Base-by-base conservation (phyloP, 1,140 invertebrate genomes). In the Psilanteris sp. region DNA sequence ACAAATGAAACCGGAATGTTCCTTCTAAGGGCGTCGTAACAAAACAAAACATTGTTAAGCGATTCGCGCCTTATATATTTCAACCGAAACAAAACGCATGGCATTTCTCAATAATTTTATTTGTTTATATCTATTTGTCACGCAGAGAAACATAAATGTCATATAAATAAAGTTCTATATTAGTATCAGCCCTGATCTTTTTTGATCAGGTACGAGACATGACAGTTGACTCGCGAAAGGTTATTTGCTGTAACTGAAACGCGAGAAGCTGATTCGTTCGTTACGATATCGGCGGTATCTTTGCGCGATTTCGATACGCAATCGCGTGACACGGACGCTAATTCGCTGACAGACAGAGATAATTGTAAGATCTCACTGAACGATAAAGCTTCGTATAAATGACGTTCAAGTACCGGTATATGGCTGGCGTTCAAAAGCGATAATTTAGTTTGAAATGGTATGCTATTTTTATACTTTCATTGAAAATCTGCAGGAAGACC, bases 311-410 rank as follows among this genome's bases (percentile, higher is more conserved):
- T 48, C 59, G 59, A 62, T 62, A 31, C 44, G 36, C 22, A 61
- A 61, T 61, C 24, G 59, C 44, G 44, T 62, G 57, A 61, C 41
- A 61, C 41, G 55, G 27, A 43, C 59, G 37, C 59, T 64, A 64
- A 64, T 64, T 52, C 46, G 59, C 29, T 64, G 46, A 66, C 61
- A 66, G 61, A 66, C 39, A 43, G 29, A 66, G 46, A 54, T 66
- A 66, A 54, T 64, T 52, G 59, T 50, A 52, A 64, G 59, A 64
- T 64, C 59, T 64, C 46, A 41, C 18, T 43, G 59, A 52, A 43
- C 32, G 59, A 64, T 64, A 52, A 64, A 64, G 24, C 20, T 52
- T 32, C 34, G 16, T 27, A 43, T 64, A 64, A 64, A 52, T 64
- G 59, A 64, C 59, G 59, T 52, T 64, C 59, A 20, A 48, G 46